These are phyloP conservation scores for Lypha dubia DNA, from an alignment of 2,888 invertebrate species.

Conservation along the genomic window DNA sequence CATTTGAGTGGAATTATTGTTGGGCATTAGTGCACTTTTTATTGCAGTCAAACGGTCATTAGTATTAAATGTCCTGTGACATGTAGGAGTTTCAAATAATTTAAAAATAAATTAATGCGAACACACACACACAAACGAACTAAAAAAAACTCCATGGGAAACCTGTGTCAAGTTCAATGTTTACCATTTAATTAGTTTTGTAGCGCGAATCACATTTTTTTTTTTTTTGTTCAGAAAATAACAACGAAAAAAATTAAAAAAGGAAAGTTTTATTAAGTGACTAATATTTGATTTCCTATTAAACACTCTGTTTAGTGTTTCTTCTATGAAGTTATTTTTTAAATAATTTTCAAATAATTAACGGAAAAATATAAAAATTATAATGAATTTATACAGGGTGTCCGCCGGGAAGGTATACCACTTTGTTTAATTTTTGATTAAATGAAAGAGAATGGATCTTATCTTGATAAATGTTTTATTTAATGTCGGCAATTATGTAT, in stretches of 20 bases:
- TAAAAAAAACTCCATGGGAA: not conserved
- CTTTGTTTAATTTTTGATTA: too few relatives aligned
- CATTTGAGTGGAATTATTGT: not conserved
- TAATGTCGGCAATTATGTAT: too few relatives aligned
- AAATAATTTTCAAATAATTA: not conserved
- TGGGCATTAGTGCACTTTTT: conserved; percentile 26
- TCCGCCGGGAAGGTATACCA: too few relatives aligned
- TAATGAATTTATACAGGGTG: too few relatives aligned
- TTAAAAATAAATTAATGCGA: not conserved
- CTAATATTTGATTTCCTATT: conserved; percentile 13
- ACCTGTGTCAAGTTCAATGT: conserved; percentile 50
- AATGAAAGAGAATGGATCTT: too few relatives aligned
- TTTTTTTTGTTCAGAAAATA: not conserved
- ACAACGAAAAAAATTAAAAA: conserved; percentile 5
- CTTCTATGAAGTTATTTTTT: not conserved
- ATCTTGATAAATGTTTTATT: too few relatives aligned
- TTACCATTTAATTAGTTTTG: conserved; percentile 36
- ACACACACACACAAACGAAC: not conserved
- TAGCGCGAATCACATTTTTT: conserved; percentile 1
- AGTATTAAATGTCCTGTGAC: conserved; percentile 67
- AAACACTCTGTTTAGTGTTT: too few relatives aligned
- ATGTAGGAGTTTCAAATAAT: conserved; percentile 15
- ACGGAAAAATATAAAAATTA: not conserved
- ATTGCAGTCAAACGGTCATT: conserved; percentile 32
- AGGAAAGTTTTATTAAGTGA: conserved; percentile 10